These are phyloP conservation scores for Saccopteryx bilineata DNA, from an alignment of 2,113 vertebrate species.

Conservation along the genomic window DNA sequence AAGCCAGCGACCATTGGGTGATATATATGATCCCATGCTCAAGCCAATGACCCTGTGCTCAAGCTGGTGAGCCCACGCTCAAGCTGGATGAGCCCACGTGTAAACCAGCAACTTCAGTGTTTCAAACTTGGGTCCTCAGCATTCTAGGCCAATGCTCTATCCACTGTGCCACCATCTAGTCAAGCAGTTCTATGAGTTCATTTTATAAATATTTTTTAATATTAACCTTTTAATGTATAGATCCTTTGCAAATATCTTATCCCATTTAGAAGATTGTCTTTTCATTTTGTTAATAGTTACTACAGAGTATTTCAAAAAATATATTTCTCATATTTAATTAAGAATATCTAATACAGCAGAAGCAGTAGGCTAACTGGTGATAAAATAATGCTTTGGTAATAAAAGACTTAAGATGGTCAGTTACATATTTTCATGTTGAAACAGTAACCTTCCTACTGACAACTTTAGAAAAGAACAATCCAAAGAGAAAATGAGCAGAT, in stretches of 20 bases:
- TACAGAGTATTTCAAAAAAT: neutral
- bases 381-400: neutral
- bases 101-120: too few species aligned
- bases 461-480: neutral
- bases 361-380: neutral
- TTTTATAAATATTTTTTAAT: neutral
- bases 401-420: neutral
- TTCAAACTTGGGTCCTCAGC: too few species aligned
- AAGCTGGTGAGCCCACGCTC: too few species aligned
- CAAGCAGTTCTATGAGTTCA: too few species aligned
- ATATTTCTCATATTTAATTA: neutral
- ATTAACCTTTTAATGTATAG: neutral
- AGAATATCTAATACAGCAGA: neutral
- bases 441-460: neutral
- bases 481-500: neutral
- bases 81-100: too few species aligned
- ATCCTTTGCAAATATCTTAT: neutral
- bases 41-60: too few species aligned
- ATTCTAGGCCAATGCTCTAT: too few species aligned
- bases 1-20: too few species aligned
- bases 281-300: neutral
- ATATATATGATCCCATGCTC: too few species aligned
- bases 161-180: too few species aligned
- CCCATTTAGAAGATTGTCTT: neutral
- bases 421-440: slow-evolving; percentile 35